Conservation (phyloP, 2,797 vertebrate species). For the Xiphophorus birchmanni region DNA sequence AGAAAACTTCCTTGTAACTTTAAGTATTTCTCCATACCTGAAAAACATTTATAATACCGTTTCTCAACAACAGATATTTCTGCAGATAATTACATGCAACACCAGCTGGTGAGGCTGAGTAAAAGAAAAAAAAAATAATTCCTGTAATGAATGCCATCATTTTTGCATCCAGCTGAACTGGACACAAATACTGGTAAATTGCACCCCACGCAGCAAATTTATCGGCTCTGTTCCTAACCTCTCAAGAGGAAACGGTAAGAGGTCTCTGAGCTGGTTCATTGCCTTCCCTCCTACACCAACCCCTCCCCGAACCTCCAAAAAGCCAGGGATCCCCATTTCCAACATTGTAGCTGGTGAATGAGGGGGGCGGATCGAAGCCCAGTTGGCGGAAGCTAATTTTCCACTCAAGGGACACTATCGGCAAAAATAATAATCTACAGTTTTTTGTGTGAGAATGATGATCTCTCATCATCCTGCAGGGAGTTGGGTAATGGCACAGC, state of each 20-base stretch:
- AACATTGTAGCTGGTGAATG: slow-evolving; percentile 62
- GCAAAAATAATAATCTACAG: slow-evolving; percentile 80
- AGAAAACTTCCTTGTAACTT: background rate
- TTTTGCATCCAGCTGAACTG: slow-evolving; percentile 55
- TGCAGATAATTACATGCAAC: slow-evolving; percentile 55
- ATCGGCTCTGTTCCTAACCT: slow-evolving; percentile 35
- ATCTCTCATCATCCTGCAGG: slow-evolving; percentile 66
- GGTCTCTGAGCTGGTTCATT: slow-evolving; percentile 56
- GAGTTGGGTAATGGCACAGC: slow-evolving; percentile 77
- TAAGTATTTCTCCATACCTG: slow-evolving; percentile 7
- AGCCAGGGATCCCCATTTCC: slow-evolving; percentile 71
- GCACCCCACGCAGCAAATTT: slow-evolving; percentile 49
- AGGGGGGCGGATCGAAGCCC: slow-evolving; percentile 48
- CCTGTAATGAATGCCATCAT: slow-evolving; percentile 62
- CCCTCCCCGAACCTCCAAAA: slow-evolving; percentile 16
- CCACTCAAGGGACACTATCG: slow-evolving; percentile 78
- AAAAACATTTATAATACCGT: slow-evolving; percentile 7
- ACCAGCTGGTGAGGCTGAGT: slow-evolving; percentile 52
- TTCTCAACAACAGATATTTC: slow-evolving; percentile 37
- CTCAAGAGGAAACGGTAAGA: slow-evolving; percentile 39
- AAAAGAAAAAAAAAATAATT: slow-evolving; percentile 52
- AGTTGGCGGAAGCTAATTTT: slow-evolving; percentile 77
- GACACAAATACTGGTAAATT: slow-evolving; percentile 56
- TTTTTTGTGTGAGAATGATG: slow-evolving; percentile 80
- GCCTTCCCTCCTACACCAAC: slow-evolving; percentile 37